Evolutionary conservation across 2,888 invertebrate genomes (phyloP), one percentile per base, ranked within the genome.

Genomic region (Cetonia aurata): DNA sequence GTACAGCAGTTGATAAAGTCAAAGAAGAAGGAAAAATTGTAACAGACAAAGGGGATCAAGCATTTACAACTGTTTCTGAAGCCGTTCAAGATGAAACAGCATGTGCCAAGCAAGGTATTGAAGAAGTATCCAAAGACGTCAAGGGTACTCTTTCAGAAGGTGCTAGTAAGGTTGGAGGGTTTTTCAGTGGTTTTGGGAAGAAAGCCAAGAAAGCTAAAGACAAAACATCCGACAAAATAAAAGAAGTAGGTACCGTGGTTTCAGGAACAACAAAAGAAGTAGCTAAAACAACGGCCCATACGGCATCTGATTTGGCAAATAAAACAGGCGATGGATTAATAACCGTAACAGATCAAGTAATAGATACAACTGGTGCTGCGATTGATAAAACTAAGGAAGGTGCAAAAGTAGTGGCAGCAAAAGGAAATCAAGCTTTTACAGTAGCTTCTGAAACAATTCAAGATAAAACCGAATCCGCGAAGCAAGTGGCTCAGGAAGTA

Each of bases 31-130:
- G 10, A 15, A 9, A 69, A 50, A n/a, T n/a, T 12, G 13, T 37
- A 10, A 44, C 42, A 42, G 57, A 57, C 1, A 57, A 57, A 17
- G 42, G 41, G 8, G 19, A 42, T 17, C 41, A 57, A 9, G 41
- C 41, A 17, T 4, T 17, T 17, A n/a, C 42, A 19, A 10, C 8
- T 41, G 4, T n/a, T 50, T 48, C 52, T 31, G 25, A 60, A 41
- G 67, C 67, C 52, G 12, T 60, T 53, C 75, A 77, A 56, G 74
- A 71, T 15, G 72, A 73, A 55, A 65, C 70, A 41, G 59, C 55
- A 42, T 44, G 46, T 13, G 13, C 55, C n/a, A 52, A 55, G 15
- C 12, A 55, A 48, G 37, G 41, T 12, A 48, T 10, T 3, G 69
- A 72, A 12, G 53, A 55, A 17, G 48, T 15, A 33, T 57, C 62